Evolutionary conservation across 2,888 invertebrate species (phyloP).

Genomic region (Epirrhoe alternata): DNA sequence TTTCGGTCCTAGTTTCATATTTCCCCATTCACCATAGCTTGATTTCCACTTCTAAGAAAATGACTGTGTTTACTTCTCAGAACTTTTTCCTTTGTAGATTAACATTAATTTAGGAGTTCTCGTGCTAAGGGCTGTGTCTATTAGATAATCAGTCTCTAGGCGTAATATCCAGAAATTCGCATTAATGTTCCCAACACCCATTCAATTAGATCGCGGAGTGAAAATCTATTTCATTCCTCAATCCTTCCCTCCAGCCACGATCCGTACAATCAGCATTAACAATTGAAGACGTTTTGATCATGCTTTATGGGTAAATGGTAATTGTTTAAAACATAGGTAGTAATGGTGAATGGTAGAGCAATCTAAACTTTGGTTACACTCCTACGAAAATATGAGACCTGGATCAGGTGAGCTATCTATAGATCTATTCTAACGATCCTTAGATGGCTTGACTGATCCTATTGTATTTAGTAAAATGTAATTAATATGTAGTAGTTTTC

Average conservation of each 20-base stretch:
- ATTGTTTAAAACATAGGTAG: no score
- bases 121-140: constrained; percentile 1
- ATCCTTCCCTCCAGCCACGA: constrained; percentile 28
- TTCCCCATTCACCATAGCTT: background rate
- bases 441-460: no score
- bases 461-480: no score
- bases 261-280: constrained; percentile 9
- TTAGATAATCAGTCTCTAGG: constrained; percentile 18
- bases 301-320: no score
- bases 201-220: constrained; percentile 34
- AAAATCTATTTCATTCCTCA: constrained; percentile 36
- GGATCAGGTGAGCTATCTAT: no score
- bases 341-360: no score
- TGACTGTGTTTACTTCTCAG: background rate
- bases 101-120: constrained; percentile 3
- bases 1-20: background rate
- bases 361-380: no score
- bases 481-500: no score
- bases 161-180: constrained; percentile 29
- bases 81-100: background rate
- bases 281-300: no score
- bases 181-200: constrained; percentile 32
- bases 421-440: no score
- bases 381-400: no score
- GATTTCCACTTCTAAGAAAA: background rate